Conservation (phyloP, 2,113 vertebrate genomes). For the Silurus meridionalis region DNA sequence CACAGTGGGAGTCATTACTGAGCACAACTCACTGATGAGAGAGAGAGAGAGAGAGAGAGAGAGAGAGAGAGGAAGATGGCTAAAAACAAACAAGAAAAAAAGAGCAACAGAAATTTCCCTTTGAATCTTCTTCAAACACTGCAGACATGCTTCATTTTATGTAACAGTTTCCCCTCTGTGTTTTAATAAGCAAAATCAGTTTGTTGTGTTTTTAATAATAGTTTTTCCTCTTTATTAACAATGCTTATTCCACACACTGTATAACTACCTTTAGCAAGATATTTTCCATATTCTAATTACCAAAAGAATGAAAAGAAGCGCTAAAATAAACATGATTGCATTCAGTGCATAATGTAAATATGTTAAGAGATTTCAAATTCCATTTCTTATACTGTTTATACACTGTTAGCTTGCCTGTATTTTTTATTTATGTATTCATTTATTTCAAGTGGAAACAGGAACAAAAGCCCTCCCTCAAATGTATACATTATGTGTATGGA, state of each 20-base stretch:
- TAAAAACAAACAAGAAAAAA: constrained; percentile 74
- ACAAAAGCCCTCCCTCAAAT: not conserved
- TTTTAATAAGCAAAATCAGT: constrained; percentile 63
- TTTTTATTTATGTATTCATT: not conserved
- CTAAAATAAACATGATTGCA: constrained; percentile 10
- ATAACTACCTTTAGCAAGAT: constrained; percentile 1
- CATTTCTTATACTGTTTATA: not conserved
- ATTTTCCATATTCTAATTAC: constrained; percentile 12
- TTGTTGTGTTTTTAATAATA: constrained; percentile 66
- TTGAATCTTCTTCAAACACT: constrained; percentile 69
- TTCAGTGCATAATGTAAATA: not conserved
- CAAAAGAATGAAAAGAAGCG: not conserved
- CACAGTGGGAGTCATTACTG: constrained; percentile 83
- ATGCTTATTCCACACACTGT: constrained; percentile 38
- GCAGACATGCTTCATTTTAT: constrained; percentile 57
- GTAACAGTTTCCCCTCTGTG: constrained; percentile 42
- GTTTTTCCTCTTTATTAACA: constrained; percentile 64
- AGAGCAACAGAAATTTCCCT: constrained; percentile 60
- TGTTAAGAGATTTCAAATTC: not conserved
- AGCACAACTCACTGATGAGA: constrained; percentile 77
- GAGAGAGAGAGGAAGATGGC: constrained; percentile 42
- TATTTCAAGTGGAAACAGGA: not conserved
- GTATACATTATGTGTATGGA: not conserved
- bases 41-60: constrained; percentile 44
- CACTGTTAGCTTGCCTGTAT: not conserved